Base-by-base conservation (phyloP, 2,797 vertebrate genomes). In the Microctenopoma lineatum region DNA sequence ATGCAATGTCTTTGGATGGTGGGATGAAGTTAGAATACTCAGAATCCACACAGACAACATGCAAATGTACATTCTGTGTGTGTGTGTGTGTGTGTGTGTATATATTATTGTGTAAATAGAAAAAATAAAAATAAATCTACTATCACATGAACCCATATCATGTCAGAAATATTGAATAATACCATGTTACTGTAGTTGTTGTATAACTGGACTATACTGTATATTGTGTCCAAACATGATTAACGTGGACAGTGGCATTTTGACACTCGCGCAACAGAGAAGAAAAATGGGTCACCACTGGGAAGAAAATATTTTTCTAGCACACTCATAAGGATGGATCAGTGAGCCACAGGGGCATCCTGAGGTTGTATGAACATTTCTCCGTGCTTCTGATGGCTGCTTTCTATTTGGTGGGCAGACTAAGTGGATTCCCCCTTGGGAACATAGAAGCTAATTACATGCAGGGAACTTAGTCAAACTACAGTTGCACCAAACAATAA, bases 261-360 rank as follows among this genome's bases (percentile, higher is more conserved):
- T 54, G 63, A 52, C 51, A 61, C 4, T 51, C 64, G 41, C 13
- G 51, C 66, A 71, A 46, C 70, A 71, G 12, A 66, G 21, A 38
- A 46, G 52, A 59, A 56, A 73, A 80, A 77, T 63, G 55, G 77
- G 60, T 77, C 76, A 75, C 42, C 1, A 1, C 48, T 66, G 32
- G 53, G 47, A 66, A 60, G 67, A 47, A 69, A 66, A 58, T 46
- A 42, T 41, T 58, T 62, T 66, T 53, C 51, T 38, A 65, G 50
- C 53, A 65, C 53, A 26, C 41, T 32, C 55, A 72, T 53, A 51
- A 39, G 65, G 41, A 70, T n/a, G 54, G 66, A 61, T 41, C 59
- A 54, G 70, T 46, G 60, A 73, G 65, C 74, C 50, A 42, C 1
- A 27, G 60, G 73, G 67, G 46, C 26, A 13, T 61, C 51, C 57